These are phyloP conservation scores for Tetheella fluctuosa DNA, from an alignment of 2,888 invertebrate genomes.

Conservation along the genomic window DNA sequence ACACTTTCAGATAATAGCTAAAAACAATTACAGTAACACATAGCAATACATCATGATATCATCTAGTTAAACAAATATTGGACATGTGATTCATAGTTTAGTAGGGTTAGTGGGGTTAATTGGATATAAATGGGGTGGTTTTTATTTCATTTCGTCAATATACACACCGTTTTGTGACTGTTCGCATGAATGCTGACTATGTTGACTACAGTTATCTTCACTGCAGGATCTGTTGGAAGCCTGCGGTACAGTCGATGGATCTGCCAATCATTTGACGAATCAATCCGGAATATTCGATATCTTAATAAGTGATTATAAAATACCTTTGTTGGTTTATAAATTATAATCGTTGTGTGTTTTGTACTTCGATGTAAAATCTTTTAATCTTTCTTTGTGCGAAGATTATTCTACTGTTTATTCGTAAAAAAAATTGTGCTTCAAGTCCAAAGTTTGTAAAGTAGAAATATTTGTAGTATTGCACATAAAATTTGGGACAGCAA, in stretches of 20 bases:
- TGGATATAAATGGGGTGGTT: background rate
- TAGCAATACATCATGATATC: conserved; percentile 21
- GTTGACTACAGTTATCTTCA: conserved; percentile 71
- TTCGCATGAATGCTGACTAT: conserved; percentile 68
- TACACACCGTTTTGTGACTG: conserved; percentile 73
- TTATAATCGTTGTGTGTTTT: background rate
- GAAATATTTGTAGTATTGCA: too few relatives aligned
- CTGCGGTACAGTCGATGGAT: conserved; percentile 53
- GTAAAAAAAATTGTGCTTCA: too few relatives aligned
- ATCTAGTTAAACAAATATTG: conserved; percentile 22
- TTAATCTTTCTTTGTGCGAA: background rate
- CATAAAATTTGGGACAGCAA: too few relatives aligned
- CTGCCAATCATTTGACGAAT: conserved; percentile 55
- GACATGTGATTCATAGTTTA: background rate
- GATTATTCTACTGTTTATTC: too few relatives aligned
- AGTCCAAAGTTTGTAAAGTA: too few relatives aligned
- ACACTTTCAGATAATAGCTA: conserved; percentile 20
- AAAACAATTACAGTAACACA: background rate
- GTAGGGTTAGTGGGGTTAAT: background rate
- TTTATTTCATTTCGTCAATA: conserved; percentile 12
- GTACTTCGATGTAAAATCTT: background rate
- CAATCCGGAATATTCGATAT: background rate
- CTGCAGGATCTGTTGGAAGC: conserved; percentile 54
- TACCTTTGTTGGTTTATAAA: background rate
- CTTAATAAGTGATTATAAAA: background rate